Conservation (phyloP, 2,797 vertebrate species). For the Leuciscus waleckii region DNA sequence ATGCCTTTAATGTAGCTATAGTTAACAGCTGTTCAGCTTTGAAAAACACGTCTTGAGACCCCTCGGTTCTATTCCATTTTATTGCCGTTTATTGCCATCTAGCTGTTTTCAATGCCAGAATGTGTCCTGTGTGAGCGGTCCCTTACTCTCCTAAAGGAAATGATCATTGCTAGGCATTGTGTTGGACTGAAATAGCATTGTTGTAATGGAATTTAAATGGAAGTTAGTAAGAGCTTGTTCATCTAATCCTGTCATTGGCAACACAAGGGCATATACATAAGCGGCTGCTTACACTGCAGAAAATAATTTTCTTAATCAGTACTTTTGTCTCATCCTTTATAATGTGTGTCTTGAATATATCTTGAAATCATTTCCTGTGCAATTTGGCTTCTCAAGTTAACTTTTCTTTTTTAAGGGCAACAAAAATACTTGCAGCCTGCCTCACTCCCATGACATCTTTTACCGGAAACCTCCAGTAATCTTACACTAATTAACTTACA, state of each 20-base stretch:
- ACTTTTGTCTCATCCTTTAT: neutral
- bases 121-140: slow-evolving; percentile 52
- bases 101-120: slow-evolving; percentile 38
- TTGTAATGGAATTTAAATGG: slow-evolving; percentile 54
- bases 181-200: slow-evolving; percentile 65
- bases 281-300: neutral
- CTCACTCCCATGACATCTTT: neutral
- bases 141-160: slow-evolving; percentile 21
- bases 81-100: slow-evolving; percentile 33
- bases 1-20: slow-evolving; percentile 18
- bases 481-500: slow-evolving; percentile 1
- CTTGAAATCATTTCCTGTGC: neutral
- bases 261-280: slow-evolving; percentile 30
- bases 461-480: neutral
- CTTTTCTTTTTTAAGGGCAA: neutral
- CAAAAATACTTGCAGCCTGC: neutral
- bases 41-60: neutral
- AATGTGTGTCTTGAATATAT: neutral
- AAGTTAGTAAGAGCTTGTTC: slow-evolving; percentile 8
- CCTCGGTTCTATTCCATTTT: neutral
- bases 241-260: slow-evolving; percentile 10
- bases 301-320: slow-evolving; percentile 28
- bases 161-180: slow-evolving; percentile 54
- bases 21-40: slow-evolving; percentile 32
- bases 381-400: neutral